Evolutionary conservation across 2,888 invertebrate genomes (phyloP), one percentile per base, ranked within the genome.

Genomic region (Leptopilina drosophilae): DNA sequence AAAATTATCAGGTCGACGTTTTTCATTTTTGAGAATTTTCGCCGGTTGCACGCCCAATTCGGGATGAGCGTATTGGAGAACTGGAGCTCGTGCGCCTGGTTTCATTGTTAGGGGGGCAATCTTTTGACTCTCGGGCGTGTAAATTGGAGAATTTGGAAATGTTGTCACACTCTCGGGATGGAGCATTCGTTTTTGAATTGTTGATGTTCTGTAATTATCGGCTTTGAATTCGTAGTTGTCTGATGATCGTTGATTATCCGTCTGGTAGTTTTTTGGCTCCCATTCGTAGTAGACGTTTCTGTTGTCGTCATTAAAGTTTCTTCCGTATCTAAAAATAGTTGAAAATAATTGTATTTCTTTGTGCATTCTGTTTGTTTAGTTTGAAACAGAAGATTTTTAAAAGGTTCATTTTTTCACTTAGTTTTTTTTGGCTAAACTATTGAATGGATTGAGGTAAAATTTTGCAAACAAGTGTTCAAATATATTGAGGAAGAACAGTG

Each of bases 61-160:
- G 0, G 96, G 96, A 89, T 96, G 96, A 0, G 96, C 96, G 87
- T 96, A 96, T 87, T 96, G 96, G 0, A 96, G 92, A 4, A 96
- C 95, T 0, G 96, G 96, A 40, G 95, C 95, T 64, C 96, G 92
- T 0, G 95, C 95, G 49, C 95, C 95, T 85, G 96, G 95, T 81
- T 95, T 95, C 82, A 96, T 94, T 8, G 94, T 93, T 0, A 94
- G 92, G 0, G 93, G 92, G 6, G 94, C 93, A 64, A 93, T 89
- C 84, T 94, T 94, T 1, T 94, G 93, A 83, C 93, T 94, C 80
- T 94, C 94, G 0, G 95, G 93, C 0, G 94, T 94, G 87, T 96
- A 96, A 87, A 95, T 90, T 14, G 93, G 92, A 0, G 95, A 95
- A 83, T 94, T 94, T 0, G 95, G 95, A 85, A 95, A 96, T 77